These are phyloP conservation scores for Hydractinia echinata DNA, from an alignment of 30 jellyfish, hydroid and myxozoan species.

Conservation along the genomic window DNA sequence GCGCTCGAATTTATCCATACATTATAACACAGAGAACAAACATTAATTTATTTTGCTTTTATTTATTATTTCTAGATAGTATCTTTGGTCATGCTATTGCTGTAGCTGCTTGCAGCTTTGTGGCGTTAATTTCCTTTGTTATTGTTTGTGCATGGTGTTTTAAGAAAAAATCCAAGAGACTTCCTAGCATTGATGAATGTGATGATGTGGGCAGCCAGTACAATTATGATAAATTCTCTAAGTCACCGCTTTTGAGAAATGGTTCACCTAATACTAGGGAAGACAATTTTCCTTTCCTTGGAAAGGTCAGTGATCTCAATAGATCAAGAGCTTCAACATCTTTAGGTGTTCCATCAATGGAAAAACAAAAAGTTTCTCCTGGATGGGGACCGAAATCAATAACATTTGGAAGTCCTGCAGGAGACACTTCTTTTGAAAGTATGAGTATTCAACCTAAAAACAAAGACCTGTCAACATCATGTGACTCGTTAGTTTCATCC, in stretches of 20 bases:
- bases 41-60: neutral
- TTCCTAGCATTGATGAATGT: neutral
- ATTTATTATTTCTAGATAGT: constrained; percentile 7
- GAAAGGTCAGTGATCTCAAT: constrained; percentile 18
- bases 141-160: constrained; percentile 67
- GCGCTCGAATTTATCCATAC: too few species aligned
- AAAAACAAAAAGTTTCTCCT: constrained; percentile 24
- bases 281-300: constrained; percentile 20
- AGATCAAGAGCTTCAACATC: constrained; percentile 22
- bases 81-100: neutral
- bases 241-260: constrained; percentile 14
- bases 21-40: too few species aligned
- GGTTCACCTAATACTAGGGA: neutral
- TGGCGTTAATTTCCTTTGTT: constrained; percentile 31
- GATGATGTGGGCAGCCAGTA: constrained; percentile 52
- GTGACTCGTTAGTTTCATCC: constrained; percentile 37
- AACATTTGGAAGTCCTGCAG: constrained; percentile 26
- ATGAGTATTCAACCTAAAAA: constrained; percentile 36
- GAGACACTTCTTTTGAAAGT: constrained; percentile 17
- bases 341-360: constrained; percentile 35
- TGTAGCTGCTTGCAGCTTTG: constrained; percentile 36
- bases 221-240: constrained; percentile 12
- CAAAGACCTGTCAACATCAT: constrained; percentile 19
- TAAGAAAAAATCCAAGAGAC: constrained; percentile 30
- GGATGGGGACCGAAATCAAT: constrained; percentile 40